These are phyloP conservation scores for Nomada lathburiana DNA, from an alignment of 2,888 invertebrate genomes.

Conservation along the genomic window DNA sequence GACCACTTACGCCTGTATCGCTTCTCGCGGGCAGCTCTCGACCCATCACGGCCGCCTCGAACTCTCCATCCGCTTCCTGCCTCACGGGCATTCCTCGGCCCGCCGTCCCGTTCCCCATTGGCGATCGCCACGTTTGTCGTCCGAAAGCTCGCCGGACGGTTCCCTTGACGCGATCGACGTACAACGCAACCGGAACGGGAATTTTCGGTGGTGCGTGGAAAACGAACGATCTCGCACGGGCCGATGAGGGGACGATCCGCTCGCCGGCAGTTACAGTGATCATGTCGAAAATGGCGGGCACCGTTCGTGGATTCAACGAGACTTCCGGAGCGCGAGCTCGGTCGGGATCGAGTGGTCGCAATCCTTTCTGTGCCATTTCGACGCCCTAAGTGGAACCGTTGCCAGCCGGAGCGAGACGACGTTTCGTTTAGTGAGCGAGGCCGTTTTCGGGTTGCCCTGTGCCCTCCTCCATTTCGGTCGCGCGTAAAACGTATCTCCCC, in stretches of 20 bases:
- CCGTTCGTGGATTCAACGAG: conserved; percentile 38
- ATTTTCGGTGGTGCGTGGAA: conserved; percentile 24
- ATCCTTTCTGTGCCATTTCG: conserved; percentile 31
- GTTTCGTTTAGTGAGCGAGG: conserved; percentile 41
- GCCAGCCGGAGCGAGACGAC: conserved; percentile 35
- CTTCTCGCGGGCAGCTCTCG: neutral
- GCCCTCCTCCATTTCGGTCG: conserved; percentile 28
- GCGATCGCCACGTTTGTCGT: neutral
- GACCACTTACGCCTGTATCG: conserved; percentile 1
- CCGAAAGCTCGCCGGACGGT: neutral
- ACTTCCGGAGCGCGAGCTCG: neutral
- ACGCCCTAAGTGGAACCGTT: conserved; percentile 38
- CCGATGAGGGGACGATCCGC: conserved; percentile 3
- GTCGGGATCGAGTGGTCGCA: conserved; percentile 34
- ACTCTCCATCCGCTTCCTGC: neutral
- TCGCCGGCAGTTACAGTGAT: conserved; percentile 61
- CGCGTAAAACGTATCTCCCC: conserved; percentile 49
- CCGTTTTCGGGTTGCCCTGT: conserved; percentile 14
- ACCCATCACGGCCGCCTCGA: neutral
- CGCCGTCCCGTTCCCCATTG: neutral
- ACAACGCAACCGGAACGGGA: neutral
- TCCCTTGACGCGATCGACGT: conserved; percentile 28
- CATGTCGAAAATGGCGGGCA: conserved; percentile 70
- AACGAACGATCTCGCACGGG: neutral
- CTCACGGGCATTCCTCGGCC: neutral